Evolutionary conservation across 2,888 invertebrate genomes (phyloP).

Genomic region (Euclidia mi): DNA sequence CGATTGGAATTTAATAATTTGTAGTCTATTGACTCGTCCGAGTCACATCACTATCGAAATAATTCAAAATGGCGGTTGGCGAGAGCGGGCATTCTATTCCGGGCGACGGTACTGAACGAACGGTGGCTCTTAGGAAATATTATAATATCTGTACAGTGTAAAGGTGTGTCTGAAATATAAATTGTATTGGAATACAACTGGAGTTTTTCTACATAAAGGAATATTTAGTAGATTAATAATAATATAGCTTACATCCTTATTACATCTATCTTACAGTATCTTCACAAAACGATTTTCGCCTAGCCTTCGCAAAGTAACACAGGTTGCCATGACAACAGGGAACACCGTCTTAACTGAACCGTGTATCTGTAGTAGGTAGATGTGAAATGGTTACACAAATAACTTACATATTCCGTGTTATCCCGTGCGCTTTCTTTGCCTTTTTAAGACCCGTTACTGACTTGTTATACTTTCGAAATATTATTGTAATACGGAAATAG

Average conservation of each 20-base stretch:
- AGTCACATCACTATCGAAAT: too few relatives aligned
- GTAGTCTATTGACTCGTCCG: too few relatives aligned
- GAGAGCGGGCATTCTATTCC: too few relatives aligned
- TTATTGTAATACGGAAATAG: slow-evolving; percentile 31
- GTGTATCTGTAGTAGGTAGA: neutral
- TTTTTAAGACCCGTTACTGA: neutral
- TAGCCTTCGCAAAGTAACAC: neutral
- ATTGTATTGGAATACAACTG: too few relatives aligned
- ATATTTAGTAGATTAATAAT: neutral
- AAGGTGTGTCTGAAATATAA: too few relatives aligned
- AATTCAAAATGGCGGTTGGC: too few relatives aligned
- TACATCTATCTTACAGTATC: neutral
- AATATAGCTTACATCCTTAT: too few relatives aligned
- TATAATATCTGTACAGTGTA: too few relatives aligned
- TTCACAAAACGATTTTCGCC: neutral
- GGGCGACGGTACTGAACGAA: too few relatives aligned
- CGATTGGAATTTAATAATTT: too few relatives aligned
- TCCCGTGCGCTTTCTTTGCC: neutral
- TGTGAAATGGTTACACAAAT: neutral
- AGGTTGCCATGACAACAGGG: slow-evolving; percentile 1
- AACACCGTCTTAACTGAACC: slow-evolving; percentile 2
- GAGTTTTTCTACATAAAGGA: neutral
- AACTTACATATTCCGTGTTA: neutral
- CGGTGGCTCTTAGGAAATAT: too few relatives aligned
- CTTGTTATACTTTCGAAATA: neutral